phyloP scores from a whole-genome alignment of 2,888 invertebrate species.

The Teleogryllus oceanicus region DNA sequence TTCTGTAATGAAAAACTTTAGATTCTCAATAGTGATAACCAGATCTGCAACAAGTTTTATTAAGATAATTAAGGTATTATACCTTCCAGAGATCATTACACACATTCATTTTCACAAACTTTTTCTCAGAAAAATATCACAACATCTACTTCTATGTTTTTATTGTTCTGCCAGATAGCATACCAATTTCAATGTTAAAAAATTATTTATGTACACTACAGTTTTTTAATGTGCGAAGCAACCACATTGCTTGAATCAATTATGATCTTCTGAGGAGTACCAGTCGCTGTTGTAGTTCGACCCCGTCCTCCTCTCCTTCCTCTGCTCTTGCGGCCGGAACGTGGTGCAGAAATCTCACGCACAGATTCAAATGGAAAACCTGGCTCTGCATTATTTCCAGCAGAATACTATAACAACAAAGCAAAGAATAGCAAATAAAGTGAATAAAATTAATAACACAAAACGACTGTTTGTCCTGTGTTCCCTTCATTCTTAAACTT shows the following conservation, averaged over 20 bases:
- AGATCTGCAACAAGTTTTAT: too few relatives aligned
- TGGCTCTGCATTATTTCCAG: slow-evolving; percentile 37
- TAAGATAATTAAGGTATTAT: too few relatives aligned
- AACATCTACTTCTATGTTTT: not conserved
- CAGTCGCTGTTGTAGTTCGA: slow-evolving; percentile 38
- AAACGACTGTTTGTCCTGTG: too few relatives aligned
- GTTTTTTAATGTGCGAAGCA: not conserved
- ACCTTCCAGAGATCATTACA: too few relatives aligned
- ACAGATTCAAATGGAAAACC: slow-evolving; percentile 58
- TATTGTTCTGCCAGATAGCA: slow-evolving; percentile 4
- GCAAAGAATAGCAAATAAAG: not conserved
- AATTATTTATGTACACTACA: not conserved
- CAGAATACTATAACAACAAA: slow-evolving; percentile 31
- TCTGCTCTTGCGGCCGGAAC: slow-evolving; percentile 41
- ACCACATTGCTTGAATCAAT: not conserved
- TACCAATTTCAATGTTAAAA: not conserved
- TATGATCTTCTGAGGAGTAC: not conserved
- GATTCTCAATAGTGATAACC: too few relatives aligned
- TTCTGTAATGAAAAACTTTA: too few relatives aligned
- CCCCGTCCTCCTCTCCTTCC: slow-evolving; percentile 51
- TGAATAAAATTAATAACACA: not conserved
- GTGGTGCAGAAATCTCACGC: slow-evolving; percentile 52
- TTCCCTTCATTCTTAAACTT: too few relatives aligned
- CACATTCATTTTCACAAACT: too few relatives aligned
- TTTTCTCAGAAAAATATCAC: too few relatives aligned